Evolutionary conservation across 2,113 vertebrate species (phyloP), one percentile per base, ranked within the genome.

Genomic region (Scomber japonicus): DNA sequence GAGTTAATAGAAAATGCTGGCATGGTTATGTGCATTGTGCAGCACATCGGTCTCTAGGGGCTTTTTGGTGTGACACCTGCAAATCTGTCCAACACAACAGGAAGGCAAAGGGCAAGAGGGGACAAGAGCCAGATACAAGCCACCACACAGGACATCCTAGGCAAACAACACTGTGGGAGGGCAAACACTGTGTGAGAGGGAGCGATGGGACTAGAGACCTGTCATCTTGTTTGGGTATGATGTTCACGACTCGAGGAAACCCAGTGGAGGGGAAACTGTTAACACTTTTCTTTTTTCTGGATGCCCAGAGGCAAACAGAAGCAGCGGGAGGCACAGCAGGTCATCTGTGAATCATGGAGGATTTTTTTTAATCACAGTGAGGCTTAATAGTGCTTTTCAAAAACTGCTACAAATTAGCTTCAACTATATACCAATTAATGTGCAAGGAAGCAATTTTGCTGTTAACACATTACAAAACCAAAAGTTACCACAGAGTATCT

Each of bases 71-170:
- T 35, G 61, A 82, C 84, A 86, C 85, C 71, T 81, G 69, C 53
- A 14, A 65, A 15, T 77, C 65, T 75, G 77, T 24, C 40, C 59
- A 53, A 81, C 74, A 75, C 83, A 86, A 88, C 89, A 92, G 94
- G 93, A 94, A 93, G 80, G 45, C 17, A 30, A 51, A 15, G 70
- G 75, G 53, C 60, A 69, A 53, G 48, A 69, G 64, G 71, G 84
- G 86, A 85, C 64, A 13, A 72, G 77, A 90, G 69, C 77, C 80
- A 90, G 80, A 88, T 53, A 82, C 59, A 44, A 70, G 63, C 72
- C 73, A 19, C 78, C 66, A 84, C 86, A 84, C 88, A 92, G 93
- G 92, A 95, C 91, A 82, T 94, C 93, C 93, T 92, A 91, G 87
- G 90, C 85, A 91, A 84, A 88, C 66, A 69, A 62, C 78, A 13